Evolutionary conservation across 64 coral and sea anemone species (phyloP), one percentile per base, ranked within the genome.

Genomic region (Dendronephthya gigantea): DNA sequence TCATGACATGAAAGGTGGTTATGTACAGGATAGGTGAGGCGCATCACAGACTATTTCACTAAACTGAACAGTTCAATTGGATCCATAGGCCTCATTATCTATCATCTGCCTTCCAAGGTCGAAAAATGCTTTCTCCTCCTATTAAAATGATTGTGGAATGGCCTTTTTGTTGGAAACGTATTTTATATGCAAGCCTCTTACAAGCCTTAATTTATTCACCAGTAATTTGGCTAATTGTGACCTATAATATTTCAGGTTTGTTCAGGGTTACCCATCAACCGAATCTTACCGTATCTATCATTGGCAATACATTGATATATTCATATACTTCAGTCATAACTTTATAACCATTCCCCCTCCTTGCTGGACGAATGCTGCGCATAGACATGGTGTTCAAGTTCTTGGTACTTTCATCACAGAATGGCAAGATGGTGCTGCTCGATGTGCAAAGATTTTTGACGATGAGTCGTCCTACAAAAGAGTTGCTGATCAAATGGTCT

Each of bases 251-350:
- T 81, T 11, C 65, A 98, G 94, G 51, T 98, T 98, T 98, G 92
- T 93, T 75, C 94, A 98, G 90, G 94, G 94, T 4, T 87, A 72
- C 50, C 87, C 41, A 29, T 91, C 94, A 9, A 22, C 45, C 1
- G 74, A 89, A 13, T 93, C 89, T 68, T 98, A 98, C 40, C 37
- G 85, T 13, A 91, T 98, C 36, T 98, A 98, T 52, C 94, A 98
- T 83, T 98, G 94, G 94, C 91, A 98, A 66, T 89, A 90, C 37
- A 93, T 98, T 17, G 94, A 98, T 40, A 86, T 91, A 36, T 98
- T 98, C 88, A 91, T 98, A 4, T 98, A 98, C 92, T 98, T 98
- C 40, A 98, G 94, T 87, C 94, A 98, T 84, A 76, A 98, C 48
- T 93, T 98, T 88, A 83, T 98, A 1, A 98, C 92, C 5, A 93